These are phyloP conservation scores for Balearica regulorum DNA, from an alignment of 2,797 vertebrate species.

Conservation along the genomic window DNA sequence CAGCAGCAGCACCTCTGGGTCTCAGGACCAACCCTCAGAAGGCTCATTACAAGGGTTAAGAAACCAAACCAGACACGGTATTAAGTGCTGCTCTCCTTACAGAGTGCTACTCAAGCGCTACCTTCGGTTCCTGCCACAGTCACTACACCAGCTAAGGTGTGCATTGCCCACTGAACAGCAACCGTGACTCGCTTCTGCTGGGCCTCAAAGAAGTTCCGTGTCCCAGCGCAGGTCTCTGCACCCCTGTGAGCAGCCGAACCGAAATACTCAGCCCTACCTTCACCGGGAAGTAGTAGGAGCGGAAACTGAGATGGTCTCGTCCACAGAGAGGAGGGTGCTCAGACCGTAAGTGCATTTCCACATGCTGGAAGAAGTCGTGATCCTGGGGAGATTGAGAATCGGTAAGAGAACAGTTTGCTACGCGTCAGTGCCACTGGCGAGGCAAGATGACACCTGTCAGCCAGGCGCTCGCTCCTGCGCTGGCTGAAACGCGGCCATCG, in stretches of 20 bases:
- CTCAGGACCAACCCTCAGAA: not conserved
- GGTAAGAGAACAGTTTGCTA: not conserved
- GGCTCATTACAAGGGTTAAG: not conserved
- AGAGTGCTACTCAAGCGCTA: not conserved
- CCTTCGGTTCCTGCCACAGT: not conserved
- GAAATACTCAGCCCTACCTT: slow-evolving; percentile 79
- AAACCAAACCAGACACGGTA: not conserved
- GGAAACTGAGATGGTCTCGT: slow-evolving; percentile 96
- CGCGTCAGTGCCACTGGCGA: not conserved
- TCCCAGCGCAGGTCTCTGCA: not conserved
- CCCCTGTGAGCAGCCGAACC: not conserved
- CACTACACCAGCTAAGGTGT: rapidly evolving
- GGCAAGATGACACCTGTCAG: not conserved
- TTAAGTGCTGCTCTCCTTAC: not conserved
- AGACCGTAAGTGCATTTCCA: slow-evolving; percentile 97
- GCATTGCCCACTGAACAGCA: not conserved
- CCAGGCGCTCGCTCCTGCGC: not conserved
- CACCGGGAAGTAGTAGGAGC: slow-evolving; percentile 98
- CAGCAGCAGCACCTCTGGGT: not conserved
- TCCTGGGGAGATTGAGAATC: slow-evolving; percentile 76
- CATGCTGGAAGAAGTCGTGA: slow-evolving; percentile 98
- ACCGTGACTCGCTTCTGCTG: not conserved
- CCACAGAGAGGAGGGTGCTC: slow-evolving; percentile 97
- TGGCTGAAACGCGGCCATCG: not conserved
- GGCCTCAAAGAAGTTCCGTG: not conserved